phyloP scores from a whole-genome alignment of 2,113 vertebrate genomes.

The Rhagologus leucostigma region DNA sequence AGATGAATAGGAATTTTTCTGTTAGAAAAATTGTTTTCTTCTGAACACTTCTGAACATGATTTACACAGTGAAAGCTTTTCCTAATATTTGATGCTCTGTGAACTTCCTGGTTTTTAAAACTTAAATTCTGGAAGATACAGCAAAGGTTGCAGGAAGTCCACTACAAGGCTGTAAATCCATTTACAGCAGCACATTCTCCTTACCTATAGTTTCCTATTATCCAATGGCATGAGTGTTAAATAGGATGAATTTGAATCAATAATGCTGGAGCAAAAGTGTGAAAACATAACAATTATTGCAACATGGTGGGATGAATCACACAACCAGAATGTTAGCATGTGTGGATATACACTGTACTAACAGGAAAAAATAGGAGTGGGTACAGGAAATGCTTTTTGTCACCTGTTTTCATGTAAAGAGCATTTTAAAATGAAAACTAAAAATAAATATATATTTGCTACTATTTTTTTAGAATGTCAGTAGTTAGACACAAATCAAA shows the following conservation, averaged over 20 bases:
- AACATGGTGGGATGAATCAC: neutral
- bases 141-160: neutral
- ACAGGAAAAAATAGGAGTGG: neutral
- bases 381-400: neutral
- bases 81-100: neutral
- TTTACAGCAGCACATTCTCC: neutral
- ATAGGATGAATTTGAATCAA: conserved; percentile 21
- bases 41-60: neutral
- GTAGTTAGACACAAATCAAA: neutral
- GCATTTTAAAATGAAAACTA: neutral
- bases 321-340: neutral
- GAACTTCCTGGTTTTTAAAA: neutral
- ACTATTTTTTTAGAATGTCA: neutral
- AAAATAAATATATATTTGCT: neutral
- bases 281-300: neutral
- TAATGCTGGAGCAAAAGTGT: neutral
- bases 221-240: neutral
- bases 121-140: neutral
- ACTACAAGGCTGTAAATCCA: neutral
- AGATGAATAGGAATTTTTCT: neutral
- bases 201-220: neutral
- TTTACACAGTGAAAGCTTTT: neutral
- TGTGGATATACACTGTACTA: neutral
- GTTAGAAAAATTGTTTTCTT: neutral
- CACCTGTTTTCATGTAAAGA: neutral